Evolutionary conservation across 2,888 invertebrate species (phyloP), one percentile per base, ranked within the genome.

Genomic region (Bombyx huttoni): DNA sequence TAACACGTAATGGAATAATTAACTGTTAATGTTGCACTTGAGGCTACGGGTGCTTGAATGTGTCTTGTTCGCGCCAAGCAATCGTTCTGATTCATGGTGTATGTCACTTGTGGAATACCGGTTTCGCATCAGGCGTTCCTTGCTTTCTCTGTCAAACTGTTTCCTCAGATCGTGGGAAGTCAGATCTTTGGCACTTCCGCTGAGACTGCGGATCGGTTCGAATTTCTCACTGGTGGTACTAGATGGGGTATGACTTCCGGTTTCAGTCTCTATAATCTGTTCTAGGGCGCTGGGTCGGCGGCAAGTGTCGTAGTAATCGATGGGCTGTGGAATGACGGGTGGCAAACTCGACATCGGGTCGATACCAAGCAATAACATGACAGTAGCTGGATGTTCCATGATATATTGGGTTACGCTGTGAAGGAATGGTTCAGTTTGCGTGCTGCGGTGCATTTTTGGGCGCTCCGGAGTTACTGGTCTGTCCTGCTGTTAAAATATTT

Each of bases 51-150:
- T 91, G 63, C 92, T 91, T 46, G 92, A 90, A 58, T 92, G 82
- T 13, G 90, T 86, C 48, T 85, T 77, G 53, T 88, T 80, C 9
- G 89, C 81, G 54, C 90, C 90, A 53, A 92, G 89, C 58, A 92
- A 81, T 55, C 90, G 70, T 56, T 89, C 82, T 0, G 90, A 84
- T 52, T 89, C 89, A 58, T 90, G 91, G 63, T 91, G 91, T 33
- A 93, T 89, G 69, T 93, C 93, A 53, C 93, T 93, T 9, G 93
- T 90, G 47, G 93, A 93, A 73, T 92, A 92, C 56, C 93, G 86
- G 68, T 91, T 92, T 56, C 89, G 87, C 58, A 71, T 81, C 58
- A 89, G 65, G 54, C 64, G 74, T 53, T 67, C 63, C 59, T 68
- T 78, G 50, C 58, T 67, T 47, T 87, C 85, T 53, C 68, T 79